Evolutionary conservation across 2,113 vertebrate genomes (phyloP).

Genomic region (Colaptes auratus): DNA sequence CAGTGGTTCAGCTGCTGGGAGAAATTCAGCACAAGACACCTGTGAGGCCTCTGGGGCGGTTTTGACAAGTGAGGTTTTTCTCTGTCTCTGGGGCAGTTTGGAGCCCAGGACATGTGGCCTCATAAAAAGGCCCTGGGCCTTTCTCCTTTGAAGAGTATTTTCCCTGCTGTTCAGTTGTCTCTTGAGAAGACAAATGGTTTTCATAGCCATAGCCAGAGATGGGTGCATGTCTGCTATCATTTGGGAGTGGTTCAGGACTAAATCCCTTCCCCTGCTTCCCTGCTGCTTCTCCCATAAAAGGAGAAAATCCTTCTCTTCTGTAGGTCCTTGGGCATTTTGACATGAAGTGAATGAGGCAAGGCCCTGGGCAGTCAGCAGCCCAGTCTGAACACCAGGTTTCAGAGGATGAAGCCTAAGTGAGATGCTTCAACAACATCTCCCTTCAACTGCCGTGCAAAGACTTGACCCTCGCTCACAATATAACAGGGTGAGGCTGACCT

Average conservation of each 20-base stretch:
- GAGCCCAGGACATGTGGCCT: not conserved
- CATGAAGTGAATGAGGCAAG: not conserved
- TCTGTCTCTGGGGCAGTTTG: not conserved
- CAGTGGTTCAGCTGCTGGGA: not conserved
- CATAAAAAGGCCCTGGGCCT: not conserved
- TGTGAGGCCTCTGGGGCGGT: not conserved
- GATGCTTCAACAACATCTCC: not conserved
- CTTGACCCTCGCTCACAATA: not conserved
- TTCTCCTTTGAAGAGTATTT: not conserved
- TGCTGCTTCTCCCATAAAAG: not conserved
- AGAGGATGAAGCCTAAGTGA: not conserved
- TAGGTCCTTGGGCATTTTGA: not conserved
- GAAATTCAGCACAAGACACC: not conserved
- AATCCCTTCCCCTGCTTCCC: not conserved
- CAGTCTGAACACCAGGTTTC: not conserved
- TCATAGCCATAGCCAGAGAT: not conserved
- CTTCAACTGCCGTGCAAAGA: not conserved
- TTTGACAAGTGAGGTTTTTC: not conserved
- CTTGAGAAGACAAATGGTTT: not conserved
- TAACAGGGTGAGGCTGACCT: not conserved
- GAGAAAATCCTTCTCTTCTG: not conserved
- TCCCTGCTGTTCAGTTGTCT: not conserved
- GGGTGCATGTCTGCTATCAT: not conserved
- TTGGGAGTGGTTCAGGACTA: not conserved
- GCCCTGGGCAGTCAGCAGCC: not conserved